Percentiles rank a stretch among this genome's conserved stretches.
Evolutionary conservation across 2,113 vertebrate species (phyloP).

Genomic region (Cavia aperea): DNA sequence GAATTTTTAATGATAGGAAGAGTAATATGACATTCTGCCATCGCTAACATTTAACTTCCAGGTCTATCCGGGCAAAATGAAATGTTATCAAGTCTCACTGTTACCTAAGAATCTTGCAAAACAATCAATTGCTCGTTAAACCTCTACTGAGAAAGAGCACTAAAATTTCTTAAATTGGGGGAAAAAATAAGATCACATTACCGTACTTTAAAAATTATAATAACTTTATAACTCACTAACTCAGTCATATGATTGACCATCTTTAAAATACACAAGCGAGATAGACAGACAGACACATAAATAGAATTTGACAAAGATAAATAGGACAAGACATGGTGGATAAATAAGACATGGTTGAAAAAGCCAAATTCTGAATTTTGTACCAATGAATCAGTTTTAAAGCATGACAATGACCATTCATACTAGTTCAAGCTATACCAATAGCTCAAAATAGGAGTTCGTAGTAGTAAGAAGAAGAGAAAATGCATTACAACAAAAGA

Average conservation of each 20-base stretch:
- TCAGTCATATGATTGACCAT: neutral
- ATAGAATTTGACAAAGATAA: neutral
- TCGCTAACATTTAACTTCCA: neutral
- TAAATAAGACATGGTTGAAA: neutral
- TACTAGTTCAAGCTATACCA: neutral
- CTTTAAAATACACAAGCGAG: neutral
- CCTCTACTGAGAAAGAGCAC: neutral
- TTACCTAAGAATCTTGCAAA: neutral
- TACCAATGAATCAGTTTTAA: neutral
- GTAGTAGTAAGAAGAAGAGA: neutral
- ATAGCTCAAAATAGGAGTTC: neutral
- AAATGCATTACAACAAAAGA: neutral
- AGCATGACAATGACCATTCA: neutral
- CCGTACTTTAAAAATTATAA: neutral
- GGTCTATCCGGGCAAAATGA: neutral
- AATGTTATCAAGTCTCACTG: neutral
- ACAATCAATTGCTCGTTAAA: slow-evolving; percentile 13
- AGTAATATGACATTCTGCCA: neutral
- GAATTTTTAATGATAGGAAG: neutral
- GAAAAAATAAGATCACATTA: neutral
- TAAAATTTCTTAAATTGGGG: neutral
- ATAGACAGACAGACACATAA: neutral
- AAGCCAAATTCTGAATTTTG: neutral
- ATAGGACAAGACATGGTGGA: neutral
- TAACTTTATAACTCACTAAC: neutral